Conservation (phyloP, 2,113 vertebrate genomes). For the Cryptomyrus ogoouensis region DNA sequence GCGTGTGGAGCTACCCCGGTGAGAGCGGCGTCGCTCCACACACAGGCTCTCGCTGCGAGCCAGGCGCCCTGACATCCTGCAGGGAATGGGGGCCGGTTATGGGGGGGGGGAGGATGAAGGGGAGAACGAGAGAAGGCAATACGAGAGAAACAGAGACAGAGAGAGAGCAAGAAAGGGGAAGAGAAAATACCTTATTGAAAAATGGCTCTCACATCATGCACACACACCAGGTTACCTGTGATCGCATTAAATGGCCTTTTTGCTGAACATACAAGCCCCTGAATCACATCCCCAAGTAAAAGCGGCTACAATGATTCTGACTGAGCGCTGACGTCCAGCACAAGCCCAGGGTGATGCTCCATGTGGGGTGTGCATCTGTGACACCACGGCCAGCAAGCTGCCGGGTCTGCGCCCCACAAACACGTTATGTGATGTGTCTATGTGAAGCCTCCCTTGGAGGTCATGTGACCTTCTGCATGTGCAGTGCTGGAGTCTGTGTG, state of each 20-base stretch:
- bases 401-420: neutral
- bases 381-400: neutral
- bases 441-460: neutral
- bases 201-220: neutral
- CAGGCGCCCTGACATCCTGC: slow-evolving; percentile 58
- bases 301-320: neutral
- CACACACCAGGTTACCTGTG: neutral
- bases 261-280: neutral
- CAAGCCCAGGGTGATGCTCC: neutral
- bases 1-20: slow-evolving; percentile 70
- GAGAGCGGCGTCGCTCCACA: slow-evolving; percentile 73
- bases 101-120: neutral
- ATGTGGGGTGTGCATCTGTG: neutral
- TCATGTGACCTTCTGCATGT: neutral
- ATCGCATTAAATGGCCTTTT: neutral
- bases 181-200: neutral
- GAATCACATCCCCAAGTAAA: neutral
- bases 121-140: neutral
- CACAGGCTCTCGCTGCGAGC: slow-evolving; percentile 81
- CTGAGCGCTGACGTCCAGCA: neutral
- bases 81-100: neutral
- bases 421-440: neutral
- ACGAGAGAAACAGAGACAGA: neutral
- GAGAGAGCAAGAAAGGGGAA: neutral
- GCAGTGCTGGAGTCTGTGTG: neutral